Percentiles rank a stretch among this genome's conserved stretches.
Evolutionary conservation across 2,888 invertebrate genomes (phyloP).

Genomic region (Phaedon cochleariae): DNA sequence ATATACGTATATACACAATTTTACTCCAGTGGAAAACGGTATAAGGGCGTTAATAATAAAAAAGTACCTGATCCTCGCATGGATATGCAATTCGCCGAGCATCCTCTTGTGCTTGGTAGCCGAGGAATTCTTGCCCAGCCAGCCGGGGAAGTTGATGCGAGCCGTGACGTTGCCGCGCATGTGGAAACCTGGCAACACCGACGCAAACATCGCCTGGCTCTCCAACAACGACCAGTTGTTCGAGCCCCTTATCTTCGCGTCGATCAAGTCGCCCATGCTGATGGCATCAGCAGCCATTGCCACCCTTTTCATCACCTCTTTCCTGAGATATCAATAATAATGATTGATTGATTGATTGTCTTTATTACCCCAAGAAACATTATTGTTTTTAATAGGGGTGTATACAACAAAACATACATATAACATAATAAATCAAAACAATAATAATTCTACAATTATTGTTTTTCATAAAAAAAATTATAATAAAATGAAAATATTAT

Average conservation of each 20-base stretch:
- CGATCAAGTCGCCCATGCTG: conserved; percentile 85
- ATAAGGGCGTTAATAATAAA: conserved; percentile 10
- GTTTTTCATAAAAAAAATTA: no score
- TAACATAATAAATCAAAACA: no score
- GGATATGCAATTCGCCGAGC: conserved; percentile 85
- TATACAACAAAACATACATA: no score
- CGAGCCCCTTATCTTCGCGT: conserved; percentile 79
- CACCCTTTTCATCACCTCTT: conserved; percentile 64
- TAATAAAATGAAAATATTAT: no score
- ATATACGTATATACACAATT: no score
- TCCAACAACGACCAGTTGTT: conserved; percentile 91
- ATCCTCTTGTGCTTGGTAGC: conserved; percentile 82
- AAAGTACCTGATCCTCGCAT: conserved; percentile 78
- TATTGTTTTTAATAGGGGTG: no score
- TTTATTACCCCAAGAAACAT: no score
- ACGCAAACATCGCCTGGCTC: conserved; percentile 84
- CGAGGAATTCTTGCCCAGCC: conserved; percentile 96
- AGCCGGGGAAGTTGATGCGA: conserved; percentile 90
- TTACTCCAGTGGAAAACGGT: no score
- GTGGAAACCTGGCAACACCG: conserved; percentile 87
- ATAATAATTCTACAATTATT: no score
- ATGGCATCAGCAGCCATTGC: conserved; percentile 87
- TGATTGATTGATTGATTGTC: no score
- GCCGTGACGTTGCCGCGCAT: conserved; percentile 82
- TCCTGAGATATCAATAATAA: conserved; percentile 18